Conservation (phyloP, 2,888 invertebrate species). For the Synergus laeviventris region DNA sequence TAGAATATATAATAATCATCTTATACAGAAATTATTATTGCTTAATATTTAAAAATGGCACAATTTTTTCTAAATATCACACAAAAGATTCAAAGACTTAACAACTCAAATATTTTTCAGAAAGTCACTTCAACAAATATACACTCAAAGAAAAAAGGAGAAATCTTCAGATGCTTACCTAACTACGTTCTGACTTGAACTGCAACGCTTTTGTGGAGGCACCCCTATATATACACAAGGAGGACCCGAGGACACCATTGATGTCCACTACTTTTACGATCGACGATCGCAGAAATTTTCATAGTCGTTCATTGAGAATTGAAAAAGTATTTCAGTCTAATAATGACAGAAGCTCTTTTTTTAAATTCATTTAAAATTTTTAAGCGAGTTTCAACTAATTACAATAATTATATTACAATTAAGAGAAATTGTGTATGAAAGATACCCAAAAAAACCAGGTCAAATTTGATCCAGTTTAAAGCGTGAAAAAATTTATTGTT, state of each 20-base stretch:
- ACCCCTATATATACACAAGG: conserved; percentile 74
- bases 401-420: not conserved
- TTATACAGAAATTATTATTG: not conserved
- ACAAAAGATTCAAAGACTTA: not conserved
- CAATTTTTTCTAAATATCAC: not conserved
- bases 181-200: conserved; percentile 71
- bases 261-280: conserved; percentile 54
- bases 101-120: conserved; percentile 1
- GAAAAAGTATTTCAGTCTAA: not conserved
- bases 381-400: not conserved
- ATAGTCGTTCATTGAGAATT: not conserved
- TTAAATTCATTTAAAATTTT: not conserved
- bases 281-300: conserved; percentile 51
- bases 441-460: not conserved
- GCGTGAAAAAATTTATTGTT: conserved; percentile 32
- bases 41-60: not conserved
- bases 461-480: conserved; percentile 11
- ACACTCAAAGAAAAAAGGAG: conserved; percentile 33
- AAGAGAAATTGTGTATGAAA: not conserved
- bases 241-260: conserved; percentile 61
- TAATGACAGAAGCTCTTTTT: not conserved
- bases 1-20: not conserved
- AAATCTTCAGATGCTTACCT: conserved; percentile 62
- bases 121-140: conserved; percentile 7
- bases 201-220: conserved; percentile 64